Evolutionary conservation across 64 coral and sea anemone species (phyloP), one percentile per base, ranked within the genome.

Genomic region (Stylophora pistillata): DNA sequence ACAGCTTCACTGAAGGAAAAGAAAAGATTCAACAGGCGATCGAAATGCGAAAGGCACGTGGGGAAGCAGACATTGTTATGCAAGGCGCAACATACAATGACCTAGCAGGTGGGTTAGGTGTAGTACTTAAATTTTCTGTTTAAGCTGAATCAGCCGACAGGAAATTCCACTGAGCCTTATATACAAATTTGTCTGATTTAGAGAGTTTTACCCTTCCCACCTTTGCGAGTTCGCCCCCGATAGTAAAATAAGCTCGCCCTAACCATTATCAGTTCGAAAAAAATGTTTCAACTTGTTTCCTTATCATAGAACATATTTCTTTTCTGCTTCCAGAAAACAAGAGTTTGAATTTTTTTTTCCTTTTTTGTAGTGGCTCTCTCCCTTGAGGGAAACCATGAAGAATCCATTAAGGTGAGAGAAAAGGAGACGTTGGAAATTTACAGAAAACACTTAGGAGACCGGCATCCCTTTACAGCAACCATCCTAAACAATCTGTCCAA

Each of bases 381-480:
- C 33, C 18, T 70, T 20, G 58, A 53, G 15, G 25, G 62, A 60
- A 20, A 74, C 17, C 58, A 80, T 71, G 58, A 17, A 26, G 32
- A 89, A 55, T 86, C 92, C 18, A n/a, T 89, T 11, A 53, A 17
- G 14, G 76, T 94, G n/a, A 69, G 92, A 47, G 64, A 76, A 73
- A 14, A 61, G 0, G 1, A 79, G 14, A 74, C 85, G 14, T 62
- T 94, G 18, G 60, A 60, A 37, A 59, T 90, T 59, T 94, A 94
- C 26, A 88, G 65, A 33, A 31, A 56, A 89, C 70, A 20, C 89
- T 23, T 88, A 64, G 84, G 87, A 74, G 5, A 66, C 53, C 14
- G 37, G 37, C 92, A 94, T 58, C 87, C 87, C 55, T 94, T 90
- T 62, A 94, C 92, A 10, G 92, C 92, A 15, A 89, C 86, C 21